Percentiles rank a stretch among this genome's conserved stretches.
These are phyloP conservation scores for Gadus chalcogrammus DNA, from an alignment of 2,113 vertebrate genomes.

Conservation along the genomic window DNA sequence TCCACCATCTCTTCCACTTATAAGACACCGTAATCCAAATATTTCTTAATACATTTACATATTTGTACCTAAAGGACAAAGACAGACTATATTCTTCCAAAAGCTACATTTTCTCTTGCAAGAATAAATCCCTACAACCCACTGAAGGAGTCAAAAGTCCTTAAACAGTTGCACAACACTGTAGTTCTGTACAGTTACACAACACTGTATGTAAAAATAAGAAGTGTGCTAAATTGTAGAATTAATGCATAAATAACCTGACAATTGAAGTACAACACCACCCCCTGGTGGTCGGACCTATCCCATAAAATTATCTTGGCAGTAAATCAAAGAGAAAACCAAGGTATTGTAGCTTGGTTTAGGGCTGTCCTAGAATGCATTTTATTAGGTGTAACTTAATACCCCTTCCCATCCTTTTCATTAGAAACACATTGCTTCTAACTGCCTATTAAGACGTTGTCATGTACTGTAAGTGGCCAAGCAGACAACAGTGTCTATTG, in stretches of 20 bases:
- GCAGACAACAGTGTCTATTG: constrained; percentile 1
- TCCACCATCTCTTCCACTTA: too few relatives aligned
- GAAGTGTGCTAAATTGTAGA: too few relatives aligned
- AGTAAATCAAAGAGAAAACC: constrained; percentile 12
- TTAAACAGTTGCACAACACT: too few relatives aligned
- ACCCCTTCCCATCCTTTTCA: constrained; percentile 7
- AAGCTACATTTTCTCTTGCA: too few relatives aligned
- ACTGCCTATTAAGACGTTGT: neutral
- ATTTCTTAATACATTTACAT: too few relatives aligned
- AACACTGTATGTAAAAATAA: too few relatives aligned
- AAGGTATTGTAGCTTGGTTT: neutral
- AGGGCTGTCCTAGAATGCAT: constrained; percentile 13
- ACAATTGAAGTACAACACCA: constrained; percentile 49
- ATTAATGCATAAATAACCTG: constrained; percentile 10
- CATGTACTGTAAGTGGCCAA: neutral
- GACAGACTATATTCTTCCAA: too few relatives aligned
- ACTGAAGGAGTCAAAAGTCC: too few relatives aligned
- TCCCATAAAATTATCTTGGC: constrained; percentile 17
- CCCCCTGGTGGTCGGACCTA: constrained; percentile 55
- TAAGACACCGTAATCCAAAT: too few relatives aligned
- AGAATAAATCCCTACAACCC: too few relatives aligned
- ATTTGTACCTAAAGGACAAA: too few relatives aligned
- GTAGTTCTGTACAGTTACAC: too few relatives aligned
- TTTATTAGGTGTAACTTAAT: constrained; percentile 5
- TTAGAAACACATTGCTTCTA: constrained; percentile 15